Percentiles rank a stretch among this genome's conserved stretches.
phyloP scores from a whole-genome alignment of 1,140 invertebrate species.

The Drosophila equinoxialis region DNA sequence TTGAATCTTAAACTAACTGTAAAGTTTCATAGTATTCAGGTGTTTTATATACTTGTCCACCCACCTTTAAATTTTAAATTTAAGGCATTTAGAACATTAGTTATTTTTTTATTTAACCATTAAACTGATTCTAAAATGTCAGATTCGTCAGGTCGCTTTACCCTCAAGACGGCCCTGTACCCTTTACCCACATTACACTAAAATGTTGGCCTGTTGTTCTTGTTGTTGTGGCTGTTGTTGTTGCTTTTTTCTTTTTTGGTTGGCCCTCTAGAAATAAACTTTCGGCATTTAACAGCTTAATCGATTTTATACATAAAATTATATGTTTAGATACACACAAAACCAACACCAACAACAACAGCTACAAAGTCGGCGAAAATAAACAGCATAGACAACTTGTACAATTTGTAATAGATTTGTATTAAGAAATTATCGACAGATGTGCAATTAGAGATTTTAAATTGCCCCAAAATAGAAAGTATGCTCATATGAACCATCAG shows the following conservation, averaged over 20 bases:
- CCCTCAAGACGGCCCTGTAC: too few species aligned
- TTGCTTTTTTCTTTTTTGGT: conserved; percentile 17
- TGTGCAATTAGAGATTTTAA: neutral
- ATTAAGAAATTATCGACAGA: conserved; percentile 1
- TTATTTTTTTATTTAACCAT: too few species aligned
- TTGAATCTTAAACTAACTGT: too few species aligned
- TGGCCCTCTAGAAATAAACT: conserved; percentile 67
- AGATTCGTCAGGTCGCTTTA: too few species aligned
- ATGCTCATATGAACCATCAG: neutral
- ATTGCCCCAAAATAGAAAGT: conserved; percentile 3
- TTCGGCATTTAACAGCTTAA: conserved; percentile 62
- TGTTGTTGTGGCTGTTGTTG: neutral
- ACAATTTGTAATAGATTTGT: conserved; percentile 4
- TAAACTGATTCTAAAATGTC: too few species aligned
- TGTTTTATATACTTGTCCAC: too few species aligned
- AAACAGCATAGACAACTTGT: conserved; percentile 11
- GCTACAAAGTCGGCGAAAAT: conserved; percentile 4
- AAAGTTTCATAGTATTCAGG: too few species aligned
- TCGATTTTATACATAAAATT: conserved; percentile 71
- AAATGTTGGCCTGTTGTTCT: conserved; percentile 8
- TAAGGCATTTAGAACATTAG: too few species aligned
- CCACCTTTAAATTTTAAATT: too few species aligned
- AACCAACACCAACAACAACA: conserved; percentile 35
- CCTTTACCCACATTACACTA: neutral
- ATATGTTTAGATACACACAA: conserved; percentile 62